phyloP scores from a whole-genome alignment of 2,888 invertebrate genomes.

The Leptinotarsa rubiginosa region DNA sequence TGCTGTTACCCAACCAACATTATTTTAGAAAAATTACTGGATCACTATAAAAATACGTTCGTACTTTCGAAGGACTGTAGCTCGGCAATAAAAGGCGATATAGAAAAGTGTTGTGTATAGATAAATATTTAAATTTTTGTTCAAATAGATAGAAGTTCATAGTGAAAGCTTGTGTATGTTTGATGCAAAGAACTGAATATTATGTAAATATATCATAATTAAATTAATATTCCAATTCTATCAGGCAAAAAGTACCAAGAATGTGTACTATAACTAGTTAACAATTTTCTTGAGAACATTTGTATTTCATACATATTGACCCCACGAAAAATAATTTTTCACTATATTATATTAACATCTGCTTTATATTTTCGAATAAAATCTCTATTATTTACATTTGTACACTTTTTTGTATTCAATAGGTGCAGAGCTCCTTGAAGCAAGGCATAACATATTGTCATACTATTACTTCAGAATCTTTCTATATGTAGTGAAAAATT shows the following conservation, averaged over 20 bases:
- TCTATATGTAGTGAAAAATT: neutral
- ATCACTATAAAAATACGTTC: too few relatives aligned
- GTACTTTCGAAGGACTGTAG: too few relatives aligned
- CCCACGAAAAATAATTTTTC: conserved; percentile 31
- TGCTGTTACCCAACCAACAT: too few relatives aligned
- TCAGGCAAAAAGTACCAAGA: conserved; percentile 6
- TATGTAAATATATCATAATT: neutral
- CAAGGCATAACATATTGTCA: conserved; percentile 22
- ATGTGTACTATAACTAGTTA: conserved; percentile 47
- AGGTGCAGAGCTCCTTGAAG: conserved; percentile 23
- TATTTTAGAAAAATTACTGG: too few relatives aligned
- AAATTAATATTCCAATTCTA: neutral
- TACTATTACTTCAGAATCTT: neutral
- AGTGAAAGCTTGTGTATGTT: neutral
- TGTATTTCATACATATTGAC: conserved; percentile 26
- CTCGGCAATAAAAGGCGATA: too few relatives aligned
- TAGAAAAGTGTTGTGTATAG: too few relatives aligned
- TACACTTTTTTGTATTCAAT: conserved; percentile 13
- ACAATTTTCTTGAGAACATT: conserved; percentile 42
- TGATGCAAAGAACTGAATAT: conserved; percentile 1
- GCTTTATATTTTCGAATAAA: conserved; percentile 29
- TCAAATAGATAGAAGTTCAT: neutral
- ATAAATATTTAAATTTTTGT: too few relatives aligned
- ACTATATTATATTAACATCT: conserved; percentile 35
- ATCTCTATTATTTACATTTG: conserved; percentile 36